Evolutionary conservation across 2,888 invertebrate species (phyloP), one percentile per base, ranked within the genome.

Genomic region (Parnassius mnemosyne): DNA sequence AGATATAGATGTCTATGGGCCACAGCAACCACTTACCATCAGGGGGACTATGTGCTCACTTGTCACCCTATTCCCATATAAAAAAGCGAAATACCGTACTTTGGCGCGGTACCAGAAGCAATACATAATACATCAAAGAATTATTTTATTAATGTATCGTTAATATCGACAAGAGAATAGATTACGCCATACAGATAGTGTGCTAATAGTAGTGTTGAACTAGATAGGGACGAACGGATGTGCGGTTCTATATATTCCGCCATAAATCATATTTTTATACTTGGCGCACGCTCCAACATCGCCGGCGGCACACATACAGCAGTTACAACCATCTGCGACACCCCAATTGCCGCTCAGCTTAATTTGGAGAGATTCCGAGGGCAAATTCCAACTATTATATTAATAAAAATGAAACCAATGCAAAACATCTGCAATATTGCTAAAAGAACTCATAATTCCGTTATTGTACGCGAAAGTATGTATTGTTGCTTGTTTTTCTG

Each of bases 221-320:
- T 75, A 78, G 78, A 77, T 74, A 70, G 68, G 69, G 74, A 68
- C 69, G 69, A 71, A 69, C 83, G 83, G 84, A 85, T 83, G 77
- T 78, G 75, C 75, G 75, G 72, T 76, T 74, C 78, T 80, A 80
- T 76, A 49, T 13, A 78, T 80, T 76, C 70, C 64, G 67, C 70
- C 78, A 82, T 86, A 87, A 87, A 87, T 88, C 84, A 87, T 84
- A 87, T 87, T 88, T 87, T 87, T 87, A 86, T 83, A 82, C 79
- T 84, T 83, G 80, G 80, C 81, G 77, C 81, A 81, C 82, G 80
- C 78, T 81, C 49, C 49, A 13, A 75, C 72, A 70, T 72, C 73
- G 72, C 71, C 71, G 75, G 74, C 74, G 72, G 71, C 77, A 74
- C 73, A 69, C 70, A 80, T 61, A 51, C 49, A 44, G 86, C 85